phyloP scores from a whole-genome alignment of 1,140 invertebrate species.

The Drosophila guanche region DNA sequence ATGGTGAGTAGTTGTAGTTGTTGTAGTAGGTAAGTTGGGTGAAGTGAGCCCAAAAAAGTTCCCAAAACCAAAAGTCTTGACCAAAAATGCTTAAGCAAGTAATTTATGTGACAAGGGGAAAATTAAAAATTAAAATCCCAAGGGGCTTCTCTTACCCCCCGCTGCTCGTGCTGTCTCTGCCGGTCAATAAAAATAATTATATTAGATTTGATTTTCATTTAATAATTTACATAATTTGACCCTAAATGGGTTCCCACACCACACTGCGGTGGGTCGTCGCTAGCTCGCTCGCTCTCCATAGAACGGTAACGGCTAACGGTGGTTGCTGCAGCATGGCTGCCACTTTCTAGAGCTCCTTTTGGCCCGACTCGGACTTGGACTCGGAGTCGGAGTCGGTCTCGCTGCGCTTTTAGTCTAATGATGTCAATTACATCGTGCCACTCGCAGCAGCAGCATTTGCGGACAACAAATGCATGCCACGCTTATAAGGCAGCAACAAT shows the following conservation, averaged over 20 bases:
- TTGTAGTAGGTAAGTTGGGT: slow-evolving; percentile 2
- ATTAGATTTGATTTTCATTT: slow-evolving; percentile 58
- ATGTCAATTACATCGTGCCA: slow-evolving; percentile 80
- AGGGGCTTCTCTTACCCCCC: neutral
- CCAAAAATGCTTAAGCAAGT: slow-evolving; percentile 73
- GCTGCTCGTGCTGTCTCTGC: no score
- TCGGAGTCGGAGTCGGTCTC: slow-evolving; percentile 19
- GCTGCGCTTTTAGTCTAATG: slow-evolving; percentile 79
- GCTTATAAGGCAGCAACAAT: slow-evolving; percentile 77
- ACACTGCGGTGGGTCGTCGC: slow-evolving; percentile 27
- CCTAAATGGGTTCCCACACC: slow-evolving; percentile 7
- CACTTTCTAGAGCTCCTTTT: slow-evolving; percentile 73
- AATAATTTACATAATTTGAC: slow-evolving; percentile 63
- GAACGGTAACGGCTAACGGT: slow-evolving; percentile 24
- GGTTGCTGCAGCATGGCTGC: slow-evolving; percentile 4
- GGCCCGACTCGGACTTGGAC: slow-evolving; percentile 18
- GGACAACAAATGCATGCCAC: slow-evolving; percentile 71
- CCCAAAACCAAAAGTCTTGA: slow-evolving; percentile 48
- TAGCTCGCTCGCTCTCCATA: slow-evolving; percentile 2
- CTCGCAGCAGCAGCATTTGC: slow-evolving; percentile 56
- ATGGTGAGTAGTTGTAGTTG: slow-evolving; percentile 29
- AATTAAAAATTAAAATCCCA: slow-evolving; percentile 58
- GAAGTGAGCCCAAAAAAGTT: slow-evolving; percentile 30
- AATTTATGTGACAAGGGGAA: slow-evolving; percentile 66
- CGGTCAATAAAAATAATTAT: slow-evolving; percentile 47